Evolutionary conservation across 2,113 vertebrate species (phyloP), one percentile per base, ranked within the genome.

Genomic region (Procapra przewalskii): DNA sequence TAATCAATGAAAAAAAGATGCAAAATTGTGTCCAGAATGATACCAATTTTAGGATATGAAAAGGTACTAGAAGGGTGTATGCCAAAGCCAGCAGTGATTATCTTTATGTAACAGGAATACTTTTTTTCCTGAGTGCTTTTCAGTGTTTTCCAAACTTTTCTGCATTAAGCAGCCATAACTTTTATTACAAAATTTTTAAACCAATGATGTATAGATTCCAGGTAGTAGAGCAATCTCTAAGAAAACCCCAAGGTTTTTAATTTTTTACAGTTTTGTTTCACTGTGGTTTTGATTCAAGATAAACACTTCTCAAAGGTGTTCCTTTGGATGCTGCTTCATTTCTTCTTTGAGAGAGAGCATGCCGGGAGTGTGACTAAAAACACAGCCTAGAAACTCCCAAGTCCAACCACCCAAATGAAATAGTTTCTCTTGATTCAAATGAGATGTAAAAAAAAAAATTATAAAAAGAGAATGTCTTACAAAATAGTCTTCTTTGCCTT

Each of bases 101-200:
- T 92, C 60, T 62, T 67, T 83, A 54, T 94, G 6, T 82, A 85
- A 59, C 45, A 43, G 88, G 15, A 57, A 95, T 95, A 33, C 10
- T 80, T 33, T 45, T 91, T 84, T 91, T 83, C 31, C 86, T 90
- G 15, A 59, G 40, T 95, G n/a, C 16, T 83, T 94, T n/a, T 59
- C 19, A 77, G 60, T 86, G 31, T 84, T 93, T 93, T 88, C 88
- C 62, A 25, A 59, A 84, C 14, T 95, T 96, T 96, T 87, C 60
- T 94, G 9, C 27, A 23, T 88, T 82, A 92, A 94, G 31, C 79
- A 89, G 33, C 33, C 86, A 33, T 88, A 89, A 85, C 33, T 92
- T 64, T 62, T 62, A 90, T 57, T 81, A 92, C 33, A 81, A 36
- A 16, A n/a, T 40, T 92, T 94, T 94, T 50, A 86, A 95, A n/a